A percentile compares a stretch with the other conserved stretches of the same genome.
These are phyloP conservation scores for Hylomyscus alleni DNA, from an alignment of 2,797 vertebrate genomes.

Conservation along the genomic window DNA sequence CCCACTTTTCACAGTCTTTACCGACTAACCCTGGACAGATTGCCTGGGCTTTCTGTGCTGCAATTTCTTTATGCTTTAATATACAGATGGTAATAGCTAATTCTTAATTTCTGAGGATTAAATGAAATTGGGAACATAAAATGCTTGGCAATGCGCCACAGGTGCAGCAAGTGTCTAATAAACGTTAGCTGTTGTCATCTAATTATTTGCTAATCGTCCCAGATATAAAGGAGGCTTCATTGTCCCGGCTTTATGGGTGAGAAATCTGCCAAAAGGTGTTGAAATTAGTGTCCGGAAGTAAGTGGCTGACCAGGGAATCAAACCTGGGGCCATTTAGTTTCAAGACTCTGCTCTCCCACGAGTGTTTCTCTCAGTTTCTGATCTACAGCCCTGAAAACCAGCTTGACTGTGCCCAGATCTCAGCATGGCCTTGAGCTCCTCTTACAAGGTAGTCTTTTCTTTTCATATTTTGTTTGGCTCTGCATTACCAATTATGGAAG, in stretches of 20 bases:
- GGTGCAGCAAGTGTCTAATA: constrained; percentile 26
- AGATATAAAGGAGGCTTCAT: constrained; percentile 34
- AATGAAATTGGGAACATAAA: constrained; percentile 13
- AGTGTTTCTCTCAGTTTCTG: neutral
- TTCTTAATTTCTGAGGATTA: constrained; percentile 49
- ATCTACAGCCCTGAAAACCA: neutral
- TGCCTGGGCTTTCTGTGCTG: neutral
- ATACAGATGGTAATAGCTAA: neutral
- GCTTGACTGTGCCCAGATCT: neutral
- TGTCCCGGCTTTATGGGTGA: constrained; percentile 19
- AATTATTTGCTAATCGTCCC: constrained; percentile 44
- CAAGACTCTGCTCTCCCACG: neutral
- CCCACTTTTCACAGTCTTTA: neutral
- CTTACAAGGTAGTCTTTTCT: neutral
- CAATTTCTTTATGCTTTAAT: constrained; percentile 19
- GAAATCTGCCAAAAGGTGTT: constrained; percentile 47
- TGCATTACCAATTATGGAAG: neutral
- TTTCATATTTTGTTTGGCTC: neutral
- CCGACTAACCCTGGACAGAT: neutral
- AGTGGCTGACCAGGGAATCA: neutral
- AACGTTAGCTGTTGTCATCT: constrained; percentile 20
- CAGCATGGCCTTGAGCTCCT: neutral
- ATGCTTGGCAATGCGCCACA: neutral
- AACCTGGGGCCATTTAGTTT: neutral
- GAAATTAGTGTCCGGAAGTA: neutral